Evolutionary conservation across 1,140 invertebrate genomes (phyloP), one percentile per base, ranked within the genome.

Genomic region (Atopsyche davidsoni): DNA sequence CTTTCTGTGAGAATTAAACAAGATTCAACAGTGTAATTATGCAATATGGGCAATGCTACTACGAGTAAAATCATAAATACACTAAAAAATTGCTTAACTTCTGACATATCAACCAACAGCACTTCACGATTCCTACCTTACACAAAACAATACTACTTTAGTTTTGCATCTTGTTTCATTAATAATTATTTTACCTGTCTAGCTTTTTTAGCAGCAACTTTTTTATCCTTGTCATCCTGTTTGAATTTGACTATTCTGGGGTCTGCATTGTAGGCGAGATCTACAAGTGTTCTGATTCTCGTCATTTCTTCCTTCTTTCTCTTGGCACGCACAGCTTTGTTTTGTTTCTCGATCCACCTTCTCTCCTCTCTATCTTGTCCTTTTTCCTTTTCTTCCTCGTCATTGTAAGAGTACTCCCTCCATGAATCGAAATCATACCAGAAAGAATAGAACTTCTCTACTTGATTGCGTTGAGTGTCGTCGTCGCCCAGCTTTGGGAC

Each of bases 361-460:
- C 96, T 76, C 73, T 97, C 95, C 60, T 97, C 94, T 1, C 95
- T 82, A 73, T 89, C 93, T 70, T 94, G 87, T 2, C 94, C 96
- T 65, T 92, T 94, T 65, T 97, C 93, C 68, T 98, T 98, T 59
- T 98, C 95, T 67, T 98, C 96, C 72, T 98, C 94, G 70, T 99
- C 96, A 47, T 97, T 70, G 68, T 99, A 99, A n/a, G 95, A 98
- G 75, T 89, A 99, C 63, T 99, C 96, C 56, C 96, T 77, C 96
- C 96, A 99, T 0, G 96, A 98, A 59, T 98, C 92, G 74, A 98
- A 99, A 57, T 93, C 83, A 68, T 97, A 98, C 93, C 94, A 96
- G 70, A 92, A 92, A 28, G 82, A 80, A 65, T 92, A 92, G 72
- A 92, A 92, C 28, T 77, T 76, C 63, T 96, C 89, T 1, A 93